Percentiles rank a stretch among this genome's conserved stretches.
Conservation (phyloP, 2,888 invertebrate species). For the Drosophila meridionalis region DNA sequence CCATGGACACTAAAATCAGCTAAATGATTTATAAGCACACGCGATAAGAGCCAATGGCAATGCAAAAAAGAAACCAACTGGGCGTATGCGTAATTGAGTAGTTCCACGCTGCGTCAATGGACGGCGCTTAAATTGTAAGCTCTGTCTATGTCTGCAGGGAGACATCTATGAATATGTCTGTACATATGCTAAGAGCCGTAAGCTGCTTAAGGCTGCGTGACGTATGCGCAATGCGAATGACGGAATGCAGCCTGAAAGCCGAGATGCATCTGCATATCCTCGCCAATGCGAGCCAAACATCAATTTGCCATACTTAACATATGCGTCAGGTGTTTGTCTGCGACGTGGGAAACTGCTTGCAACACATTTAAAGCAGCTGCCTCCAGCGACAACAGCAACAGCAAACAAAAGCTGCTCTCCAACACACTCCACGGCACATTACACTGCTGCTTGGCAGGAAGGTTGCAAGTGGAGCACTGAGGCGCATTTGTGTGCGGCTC, state of each 20-base stretch:
- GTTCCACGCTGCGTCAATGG: background rate
- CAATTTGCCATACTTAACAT: constrained; percentile 68
- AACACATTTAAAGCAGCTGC: constrained; percentile 59
- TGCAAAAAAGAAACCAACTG: background rate
- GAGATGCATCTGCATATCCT: constrained; percentile 17
- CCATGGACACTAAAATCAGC: constrained; percentile 1
- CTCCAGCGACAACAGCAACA: constrained; percentile 7
- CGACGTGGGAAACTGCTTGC: constrained; percentile 43
- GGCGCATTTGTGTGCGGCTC: background rate
- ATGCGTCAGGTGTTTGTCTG: constrained; percentile 57
- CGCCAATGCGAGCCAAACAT: constrained; percentile 26
- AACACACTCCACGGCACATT: constrained; percentile 70
- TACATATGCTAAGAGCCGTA: background rate
- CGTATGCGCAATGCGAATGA: constrained; percentile 29
- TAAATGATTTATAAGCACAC: constrained; percentile 12
- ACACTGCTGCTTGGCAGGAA: constrained; percentile 48
- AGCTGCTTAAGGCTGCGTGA: constrained; percentile 15
- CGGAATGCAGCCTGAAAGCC: constrained; percentile 24
- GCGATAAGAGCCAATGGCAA: background rate
- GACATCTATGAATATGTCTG: too few species aligned
- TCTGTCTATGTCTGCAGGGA: background rate
- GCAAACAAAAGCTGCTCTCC: constrained; percentile 41
- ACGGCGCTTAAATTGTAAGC: background rate
- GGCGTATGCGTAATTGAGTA: constrained; percentile 17
- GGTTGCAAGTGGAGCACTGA: background rate